Evolutionary conservation across 2,888 invertebrate genomes (phyloP), one percentile per base, ranked within the genome.

Genomic region (Lithophane leautieri): DNA sequence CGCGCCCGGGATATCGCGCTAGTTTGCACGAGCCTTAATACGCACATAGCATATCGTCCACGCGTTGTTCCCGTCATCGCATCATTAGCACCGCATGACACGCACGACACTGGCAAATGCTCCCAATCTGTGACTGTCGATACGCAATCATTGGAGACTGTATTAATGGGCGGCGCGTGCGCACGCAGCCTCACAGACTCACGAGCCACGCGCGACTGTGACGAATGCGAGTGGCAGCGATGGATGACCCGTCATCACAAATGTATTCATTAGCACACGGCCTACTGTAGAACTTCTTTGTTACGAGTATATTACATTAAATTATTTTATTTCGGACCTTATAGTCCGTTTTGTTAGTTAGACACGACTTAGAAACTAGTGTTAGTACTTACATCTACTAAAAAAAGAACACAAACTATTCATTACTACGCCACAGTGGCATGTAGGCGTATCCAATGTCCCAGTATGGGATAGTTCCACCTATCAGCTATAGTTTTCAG

Each of bases 51-150:
- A 60, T 22, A 40, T 52, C 7, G 25, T 11, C 22, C 22, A 9
- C 14, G 16, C 52, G 22, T 25, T 25, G 65, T 19, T 12, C 25
- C 22, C 25, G 34, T 16, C 68, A 28, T 14, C 50, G 25, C 11
- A 52, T 70, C 22, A 12, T 54, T 28, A 71, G 16, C 8, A 25
- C 42, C 16, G 42, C 28, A 16, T 42, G 40, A 2, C 54, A 69
- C 42, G 25, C 28, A 58, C 42, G 68, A 72, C 70, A n/a, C 72
- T 44, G 44, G n/a, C 44, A 56, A 56, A n/a, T 72, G 28, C 22
- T 44, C 28, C 12, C 42, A n/a, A 70, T 70, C n/a, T 44, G n/a
- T 22, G 28, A 28, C n/a, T 52, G 70, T 70, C 54, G 42, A 42
- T 42, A n/a, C 16, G 16, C 70, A 28, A 52, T 42, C 52, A 54